phyloP scores from a whole-genome alignment of 2,113 vertebrate species.

The Siniperca knerii region DNA sequence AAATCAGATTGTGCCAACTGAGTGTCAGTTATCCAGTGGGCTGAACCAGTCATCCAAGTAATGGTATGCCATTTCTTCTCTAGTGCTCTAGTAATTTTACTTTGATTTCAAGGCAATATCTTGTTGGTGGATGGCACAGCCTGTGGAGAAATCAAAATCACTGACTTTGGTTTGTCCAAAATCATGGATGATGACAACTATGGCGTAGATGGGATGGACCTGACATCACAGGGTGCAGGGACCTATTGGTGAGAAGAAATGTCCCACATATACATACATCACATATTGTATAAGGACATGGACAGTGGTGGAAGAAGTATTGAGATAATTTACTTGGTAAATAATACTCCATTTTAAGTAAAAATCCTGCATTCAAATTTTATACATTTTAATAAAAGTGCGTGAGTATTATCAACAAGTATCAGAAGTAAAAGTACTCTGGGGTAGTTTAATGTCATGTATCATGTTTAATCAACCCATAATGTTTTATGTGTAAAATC shows the following conservation, averaged over 20 bases:
- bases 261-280: not conserved
- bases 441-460: not conserved
- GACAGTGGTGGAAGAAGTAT: not conserved
- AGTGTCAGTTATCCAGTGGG: not conserved
- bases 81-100: conserved; percentile 3
- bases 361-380: not conserved
- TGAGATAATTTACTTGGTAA: not conserved
- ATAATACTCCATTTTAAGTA: not conserved
- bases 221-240: conserved; percentile 98
- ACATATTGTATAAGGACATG: not conserved
- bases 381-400: no score
- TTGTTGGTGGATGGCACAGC: conserved; percentile 98
- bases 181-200: conserved; percentile 99
- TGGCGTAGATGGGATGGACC: conserved; percentile 98
- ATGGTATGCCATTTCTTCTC: not conserved
- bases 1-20: not conserved
- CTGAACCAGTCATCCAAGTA: not conserved
- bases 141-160: conserved; percentile 99
- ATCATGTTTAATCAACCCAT: not conserved
- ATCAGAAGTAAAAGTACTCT: not conserved
- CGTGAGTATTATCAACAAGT: not conserved
- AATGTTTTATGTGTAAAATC: not conserved
- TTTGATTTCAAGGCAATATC: conserved; percentile 90
- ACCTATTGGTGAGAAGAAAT: conserved; percentile 92
- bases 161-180: conserved; percentile 98